Evolutionary conservation across 2,797 vertebrate species (phyloP), one percentile per base, ranked within the genome.

Genomic region (Gobio occitaniae): DNA sequence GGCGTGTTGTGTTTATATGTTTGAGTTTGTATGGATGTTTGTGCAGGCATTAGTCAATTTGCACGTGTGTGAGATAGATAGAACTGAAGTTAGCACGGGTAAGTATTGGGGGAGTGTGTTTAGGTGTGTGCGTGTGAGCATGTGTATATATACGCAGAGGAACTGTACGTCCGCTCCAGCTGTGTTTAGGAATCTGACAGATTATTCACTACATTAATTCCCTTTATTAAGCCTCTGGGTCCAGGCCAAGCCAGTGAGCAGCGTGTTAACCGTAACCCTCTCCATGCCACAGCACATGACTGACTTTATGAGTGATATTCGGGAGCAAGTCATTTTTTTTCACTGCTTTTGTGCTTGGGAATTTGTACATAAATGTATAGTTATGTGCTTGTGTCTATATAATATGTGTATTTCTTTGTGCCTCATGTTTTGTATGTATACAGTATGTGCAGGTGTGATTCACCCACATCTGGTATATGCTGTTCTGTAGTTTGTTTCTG

Each of bases 141-240:
- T 76, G 32, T 65, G 29, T 70, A 47, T 74, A 56, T 87, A 83
- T 80, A 81, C 82, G 48, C 79, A 83, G 86, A 84, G 84, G 86
- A 85, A 79, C 63, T 94, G 93, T 90, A 94, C 93, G 94, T 95
- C 94, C 94, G 92, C 94, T 95, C 94, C 95, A 95, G 94, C 95
- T 96, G 95, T 95, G 94, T 96, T 96, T 94, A 94, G 94, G 93
- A 95, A 95, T 95, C 93, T 94, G 94, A 95, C 94, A 95, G 95
- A 95, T 95, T 95, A 93, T 94, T 93, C 94, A 94, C 94, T 95
- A 94, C 94, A 95, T 95, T 95, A 93, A 95, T 95, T 95, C 94
- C 93, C 92, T 95, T 94, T 95, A 95, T 95, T 95, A 95, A 95
- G 90, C 94, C 94, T 94, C 92, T 95, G 94, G 93, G 93, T 87